phyloP scores from a whole-genome alignment of 2,888 invertebrate genomes.

The Exocentrus adspersus region DNA sequence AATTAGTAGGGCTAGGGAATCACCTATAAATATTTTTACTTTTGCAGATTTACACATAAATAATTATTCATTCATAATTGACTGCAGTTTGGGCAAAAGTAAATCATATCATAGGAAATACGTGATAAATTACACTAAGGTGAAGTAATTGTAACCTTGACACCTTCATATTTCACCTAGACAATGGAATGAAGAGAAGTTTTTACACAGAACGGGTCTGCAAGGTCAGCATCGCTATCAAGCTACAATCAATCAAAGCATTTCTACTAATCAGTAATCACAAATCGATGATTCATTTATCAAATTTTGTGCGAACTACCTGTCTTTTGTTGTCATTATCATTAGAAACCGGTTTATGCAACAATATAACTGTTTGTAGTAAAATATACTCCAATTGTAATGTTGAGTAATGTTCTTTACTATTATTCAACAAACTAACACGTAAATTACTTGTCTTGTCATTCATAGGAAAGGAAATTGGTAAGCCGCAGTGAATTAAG shows the following conservation, averaged over 20 bases:
- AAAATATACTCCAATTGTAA: too few species aligned
- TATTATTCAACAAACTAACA: too few species aligned
- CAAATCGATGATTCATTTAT: neutral
- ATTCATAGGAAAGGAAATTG: too few species aligned
- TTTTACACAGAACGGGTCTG: neutral
- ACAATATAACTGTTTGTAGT: too few species aligned
- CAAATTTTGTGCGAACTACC: neutral
- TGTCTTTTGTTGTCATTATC: neutral
- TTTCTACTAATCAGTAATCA: neutral
- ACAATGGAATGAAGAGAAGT: neutral
- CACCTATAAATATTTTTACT: too few species aligned
- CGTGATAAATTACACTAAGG: too few species aligned
- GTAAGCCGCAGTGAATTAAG: too few species aligned
- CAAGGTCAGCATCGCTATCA: constrained; percentile 1
- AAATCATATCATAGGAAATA: neutral
- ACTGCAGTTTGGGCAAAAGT: neutral
- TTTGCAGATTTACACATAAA: too few species aligned
- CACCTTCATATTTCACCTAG: neutral
- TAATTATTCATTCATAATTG: too few species aligned
- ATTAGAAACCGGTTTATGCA: neutral
- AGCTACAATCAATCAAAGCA: neutral
- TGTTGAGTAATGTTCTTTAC: too few species aligned
- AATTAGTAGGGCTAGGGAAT: too few species aligned
- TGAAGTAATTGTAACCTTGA: constrained; percentile 1
- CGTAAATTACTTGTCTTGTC: too few species aligned